A percentile compares a stretch with the other conserved stretches of the same genome.
phyloP scores from a whole-genome alignment of 2,888 invertebrate genomes.

The Andrena minutula region DNA sequence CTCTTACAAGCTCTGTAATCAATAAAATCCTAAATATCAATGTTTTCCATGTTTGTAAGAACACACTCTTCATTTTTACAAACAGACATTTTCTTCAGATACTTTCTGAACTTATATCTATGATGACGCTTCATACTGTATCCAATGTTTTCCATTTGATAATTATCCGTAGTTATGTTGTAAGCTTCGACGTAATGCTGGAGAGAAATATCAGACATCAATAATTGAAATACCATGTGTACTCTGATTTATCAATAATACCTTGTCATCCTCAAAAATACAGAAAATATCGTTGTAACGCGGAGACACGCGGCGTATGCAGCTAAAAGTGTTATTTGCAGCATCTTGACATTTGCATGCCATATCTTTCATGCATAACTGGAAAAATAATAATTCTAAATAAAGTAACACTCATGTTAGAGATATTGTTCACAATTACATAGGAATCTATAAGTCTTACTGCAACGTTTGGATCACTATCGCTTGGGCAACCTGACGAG shows the following conservation, averaged over 20 bases:
- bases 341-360: slow-evolving; percentile 95
- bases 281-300: slow-evolving; percentile 88
- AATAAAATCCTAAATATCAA: slow-evolving; percentile 1
- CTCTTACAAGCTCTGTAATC: not conserved
- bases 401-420: not conserved
- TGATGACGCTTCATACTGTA: slow-evolving; percentile 70
- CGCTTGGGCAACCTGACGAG: slow-evolving; percentile 89
- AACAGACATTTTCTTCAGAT: slow-evolving; percentile 72
- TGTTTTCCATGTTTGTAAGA: slow-evolving; percentile 39
- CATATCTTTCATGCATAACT: slow-evolving; percentile 89
- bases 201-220: not conserved
- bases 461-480: slow-evolving; percentile 87
- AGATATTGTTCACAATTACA: not conserved
- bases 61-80: slow-evolving; percentile 69
- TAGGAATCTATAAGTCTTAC: slow-evolving; percentile 84
- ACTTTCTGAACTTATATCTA: slow-evolving; percentile 73
- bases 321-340: slow-evolving; percentile 93
- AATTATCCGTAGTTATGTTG: slow-evolving; percentile 89
- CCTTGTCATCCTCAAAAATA: slow-evolving; percentile 87
- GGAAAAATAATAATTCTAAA: slow-evolving; percentile 73
- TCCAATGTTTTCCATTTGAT: slow-evolving; percentile 89
- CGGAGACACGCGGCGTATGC: slow-evolving; percentile 89
- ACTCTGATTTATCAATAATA: slow-evolving; percentile 72
- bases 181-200: slow-evolving; percentile 93
- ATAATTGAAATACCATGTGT: not conserved